Percentiles rank a stretch among this genome's conserved stretches.
Conservation (phyloP, 2,113 vertebrate species). For the Pteronura brasiliensis region DNA sequence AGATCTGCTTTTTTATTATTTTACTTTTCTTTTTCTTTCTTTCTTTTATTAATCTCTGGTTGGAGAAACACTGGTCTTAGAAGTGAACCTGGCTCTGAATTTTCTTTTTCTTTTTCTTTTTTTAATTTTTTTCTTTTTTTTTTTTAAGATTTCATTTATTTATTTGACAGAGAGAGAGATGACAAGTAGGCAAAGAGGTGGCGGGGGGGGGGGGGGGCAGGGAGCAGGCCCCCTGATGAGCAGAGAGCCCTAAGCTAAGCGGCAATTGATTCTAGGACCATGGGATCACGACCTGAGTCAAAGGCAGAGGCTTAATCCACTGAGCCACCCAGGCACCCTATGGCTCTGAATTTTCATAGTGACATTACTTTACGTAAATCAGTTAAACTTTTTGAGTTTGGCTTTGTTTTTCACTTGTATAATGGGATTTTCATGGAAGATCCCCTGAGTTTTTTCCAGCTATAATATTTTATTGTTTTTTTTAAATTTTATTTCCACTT, state of each 20-base stretch:
- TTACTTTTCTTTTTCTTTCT: background rate
- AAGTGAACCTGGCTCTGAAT: background rate
- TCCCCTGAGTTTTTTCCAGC: background rate
- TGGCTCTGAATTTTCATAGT: background rate
- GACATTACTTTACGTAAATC: background rate
- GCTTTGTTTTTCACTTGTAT: background rate
- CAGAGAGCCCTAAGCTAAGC: rapidly evolving
- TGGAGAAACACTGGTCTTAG: background rate
- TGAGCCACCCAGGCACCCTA: too few species aligned
- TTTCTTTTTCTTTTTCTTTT: background rate
- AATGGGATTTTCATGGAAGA: background rate
- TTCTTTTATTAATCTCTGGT: background rate
- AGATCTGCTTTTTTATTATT: background rate
- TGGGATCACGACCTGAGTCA: too few species aligned
- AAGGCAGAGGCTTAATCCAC: too few species aligned
- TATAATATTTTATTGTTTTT: background rate
- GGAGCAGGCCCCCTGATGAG: too few species aligned
- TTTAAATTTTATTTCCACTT: background rate
- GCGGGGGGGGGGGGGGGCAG: rapidly evolving
- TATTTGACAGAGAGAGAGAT: too few species aligned
- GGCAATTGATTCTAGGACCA: too few species aligned
- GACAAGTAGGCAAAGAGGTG: too few species aligned
- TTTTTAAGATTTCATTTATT: too few species aligned
- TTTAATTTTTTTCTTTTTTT: too few species aligned
- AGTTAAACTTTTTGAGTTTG: background rate